Evolutionary conservation across 2,113 vertebrate species (phyloP).

Genomic region (Vimba vimba): DNA sequence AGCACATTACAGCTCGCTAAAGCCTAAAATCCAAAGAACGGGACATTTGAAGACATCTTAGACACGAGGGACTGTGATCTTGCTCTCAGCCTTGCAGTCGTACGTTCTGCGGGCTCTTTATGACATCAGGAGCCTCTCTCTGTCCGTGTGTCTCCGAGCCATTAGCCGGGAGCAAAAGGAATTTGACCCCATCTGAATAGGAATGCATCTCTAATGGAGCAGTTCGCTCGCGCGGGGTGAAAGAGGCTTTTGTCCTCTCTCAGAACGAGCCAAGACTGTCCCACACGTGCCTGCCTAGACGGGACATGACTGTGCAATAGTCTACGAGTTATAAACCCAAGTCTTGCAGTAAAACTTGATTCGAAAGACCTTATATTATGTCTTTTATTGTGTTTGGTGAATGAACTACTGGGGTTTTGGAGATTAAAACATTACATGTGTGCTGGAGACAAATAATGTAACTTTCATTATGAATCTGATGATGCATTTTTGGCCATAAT

Average conservation of each 20-base stretch:
- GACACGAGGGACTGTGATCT: not conserved
- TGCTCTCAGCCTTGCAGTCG: not conserved
- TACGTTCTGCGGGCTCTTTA: not conserved
- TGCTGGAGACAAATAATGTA: not conserved
- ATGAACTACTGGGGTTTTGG: not conserved
- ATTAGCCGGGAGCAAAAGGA: constrained; percentile 35
- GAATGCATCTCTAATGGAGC: constrained; percentile 51
- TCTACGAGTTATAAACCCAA: not conserved
- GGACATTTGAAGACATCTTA: not conserved
- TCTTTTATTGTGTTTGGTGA: not conserved
- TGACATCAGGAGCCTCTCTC: not conserved
- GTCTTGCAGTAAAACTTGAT: not conserved
- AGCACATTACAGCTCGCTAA: not conserved
- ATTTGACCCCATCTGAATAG: constrained; percentile 46
- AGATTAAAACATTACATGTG: not conserved
- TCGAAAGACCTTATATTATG: not conserved
- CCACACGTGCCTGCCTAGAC: constrained; percentile 9
- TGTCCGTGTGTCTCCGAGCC: constrained; percentile 26
- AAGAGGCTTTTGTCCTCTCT: constrained; percentile 46
- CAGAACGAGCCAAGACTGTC: constrained; percentile 5
- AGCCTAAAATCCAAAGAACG: not conserved
- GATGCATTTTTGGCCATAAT: not conserved
- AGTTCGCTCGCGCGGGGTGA: constrained; percentile 15
- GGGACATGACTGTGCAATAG: not conserved
- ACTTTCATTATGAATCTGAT: not conserved